Base-by-base conservation (phyloP, 2,113 vertebrate genomes). In the Ondatra zibethicus region DNA sequence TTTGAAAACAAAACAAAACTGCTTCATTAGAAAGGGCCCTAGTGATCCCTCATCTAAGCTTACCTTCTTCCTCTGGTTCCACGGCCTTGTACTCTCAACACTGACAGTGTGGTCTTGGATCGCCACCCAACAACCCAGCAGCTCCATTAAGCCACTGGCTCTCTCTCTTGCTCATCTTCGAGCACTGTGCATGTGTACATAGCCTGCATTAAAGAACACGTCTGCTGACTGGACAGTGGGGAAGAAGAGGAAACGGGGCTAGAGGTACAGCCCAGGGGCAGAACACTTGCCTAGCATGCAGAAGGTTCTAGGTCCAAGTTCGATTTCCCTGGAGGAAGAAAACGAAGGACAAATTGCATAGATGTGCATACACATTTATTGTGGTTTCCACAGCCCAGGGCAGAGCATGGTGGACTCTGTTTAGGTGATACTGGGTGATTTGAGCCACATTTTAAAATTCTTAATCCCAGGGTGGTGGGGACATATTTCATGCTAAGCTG, bases 401-500 rank as follows among this genome's bases (percentile, higher is more conserved):
- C 65, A 29, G 33, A 86, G 63, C 12, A 1, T 13, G 17, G 61
- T 3, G 7, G 2, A 3, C 42, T n/a, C 55, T 27, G 58, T 1
- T 61, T 61, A 0, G 76, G 70, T n/a, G 81, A 52, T 77, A 33
- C 88, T 23, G 50, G 80, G 87, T 50, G 75, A 16, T 84, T 76
- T 33, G 29, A 0, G 31, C 72, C 73, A 97, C 77, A 66, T 96
- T 96, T 76, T 65, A 86, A 97, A 81, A 65, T 36, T 97, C n/a
- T 45, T 14, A 9, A 16, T 47, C 96, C 80, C 97, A 85, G 81
- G 25, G 93, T 72, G 10, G 78, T 72, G 86, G 93, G 95, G 91
- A 90, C 96, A 50, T 97, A 97, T 97, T 98, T 98, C 92, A 97
- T 90, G 81, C 92, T 81, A 70, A 81, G 96, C 95, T 63, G 75